Evolutionary conservation across 2,888 invertebrate genomes (phyloP).

Genomic region (Luperina nickerlii): DNA sequence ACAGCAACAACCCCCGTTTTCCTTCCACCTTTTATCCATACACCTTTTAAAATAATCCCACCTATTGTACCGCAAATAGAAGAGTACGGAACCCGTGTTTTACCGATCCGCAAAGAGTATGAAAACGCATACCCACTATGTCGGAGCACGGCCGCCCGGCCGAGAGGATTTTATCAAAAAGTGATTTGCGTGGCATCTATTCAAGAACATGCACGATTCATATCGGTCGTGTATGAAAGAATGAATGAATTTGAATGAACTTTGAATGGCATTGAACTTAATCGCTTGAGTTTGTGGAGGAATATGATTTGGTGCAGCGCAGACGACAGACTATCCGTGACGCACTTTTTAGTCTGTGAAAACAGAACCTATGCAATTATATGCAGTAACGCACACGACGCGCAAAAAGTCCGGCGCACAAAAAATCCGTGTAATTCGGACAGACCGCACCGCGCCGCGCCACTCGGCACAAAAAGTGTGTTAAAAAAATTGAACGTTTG

Average conservation of each 20-base stretch:
- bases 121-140: constrained; percentile 21
- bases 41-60: constrained; percentile 40
- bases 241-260: constrained; percentile 44
- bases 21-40: background rate
- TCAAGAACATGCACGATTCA: constrained; percentile 41
- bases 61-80: constrained; percentile 20
- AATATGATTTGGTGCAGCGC: too few species aligned
- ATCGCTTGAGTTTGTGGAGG: background rate
- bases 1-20: background rate
- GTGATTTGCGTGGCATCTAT: constrained; percentile 40
- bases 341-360: too few species aligned
- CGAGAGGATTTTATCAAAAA: constrained; percentile 44
- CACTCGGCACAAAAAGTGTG: too few species aligned
- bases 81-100: constrained; percentile 20
- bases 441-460: too few species aligned
- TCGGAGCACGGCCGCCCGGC: constrained; percentile 40
- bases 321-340: too few species aligned
- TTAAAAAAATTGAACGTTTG: too few species aligned
- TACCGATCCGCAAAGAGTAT: constrained; percentile 23
- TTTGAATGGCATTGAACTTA: constrained; percentile 16
- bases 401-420: too few species aligned
- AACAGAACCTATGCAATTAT: too few species aligned
- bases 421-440: too few species aligned
- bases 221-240: constrained; percentile 38
- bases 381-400: too few species aligned